A percentile compares a stretch with the other conserved stretches of the same genome.
phyloP scores from a whole-genome alignment of 2,113 vertebrate species.

The Hyperoodon ampullatus region DNA sequence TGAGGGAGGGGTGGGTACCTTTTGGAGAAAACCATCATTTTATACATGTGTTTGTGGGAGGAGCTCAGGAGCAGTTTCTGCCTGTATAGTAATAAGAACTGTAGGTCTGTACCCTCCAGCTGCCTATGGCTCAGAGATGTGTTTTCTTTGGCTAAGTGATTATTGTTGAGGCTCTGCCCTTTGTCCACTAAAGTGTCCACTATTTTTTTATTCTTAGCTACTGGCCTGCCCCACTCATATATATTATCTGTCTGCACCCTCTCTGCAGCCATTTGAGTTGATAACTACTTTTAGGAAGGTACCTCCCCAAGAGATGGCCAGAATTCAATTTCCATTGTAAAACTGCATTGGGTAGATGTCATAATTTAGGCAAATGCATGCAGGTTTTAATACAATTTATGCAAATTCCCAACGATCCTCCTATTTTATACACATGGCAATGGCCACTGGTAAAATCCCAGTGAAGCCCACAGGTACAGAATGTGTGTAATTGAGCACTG shows the following conservation, averaged over 20 bases:
- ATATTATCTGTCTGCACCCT: not conserved
- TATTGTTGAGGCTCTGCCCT: not conserved
- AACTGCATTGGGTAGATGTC: not conserved
- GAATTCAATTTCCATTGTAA: constrained; percentile 53
- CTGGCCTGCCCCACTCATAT: not conserved
- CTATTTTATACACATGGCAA: not conserved
- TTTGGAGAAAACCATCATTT: not conserved
- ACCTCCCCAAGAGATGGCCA: not conserved
- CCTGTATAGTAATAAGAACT: not conserved
- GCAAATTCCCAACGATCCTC: constrained; percentile 1
- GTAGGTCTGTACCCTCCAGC: not conserved
- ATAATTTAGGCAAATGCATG: constrained; percentile 30
- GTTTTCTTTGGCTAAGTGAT: not conserved
- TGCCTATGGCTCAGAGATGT: constrained; percentile 10
- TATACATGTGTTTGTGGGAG: not conserved
- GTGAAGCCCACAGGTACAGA: not conserved
- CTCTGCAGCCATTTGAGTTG: not conserved
- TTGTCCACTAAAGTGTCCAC: not conserved
- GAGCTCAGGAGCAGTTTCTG: constrained; percentile 3
- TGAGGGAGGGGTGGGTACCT: not conserved
- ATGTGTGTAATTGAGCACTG: not conserved
- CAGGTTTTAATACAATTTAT: constrained; percentile 40
- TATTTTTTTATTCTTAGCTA: not conserved
- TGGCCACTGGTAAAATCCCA: not conserved
- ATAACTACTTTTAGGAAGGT: constrained; percentile 8